Evolutionary conservation across 2,113 vertebrate genomes (phyloP).

Genomic region (Aldabrachelys gigantea): DNA sequence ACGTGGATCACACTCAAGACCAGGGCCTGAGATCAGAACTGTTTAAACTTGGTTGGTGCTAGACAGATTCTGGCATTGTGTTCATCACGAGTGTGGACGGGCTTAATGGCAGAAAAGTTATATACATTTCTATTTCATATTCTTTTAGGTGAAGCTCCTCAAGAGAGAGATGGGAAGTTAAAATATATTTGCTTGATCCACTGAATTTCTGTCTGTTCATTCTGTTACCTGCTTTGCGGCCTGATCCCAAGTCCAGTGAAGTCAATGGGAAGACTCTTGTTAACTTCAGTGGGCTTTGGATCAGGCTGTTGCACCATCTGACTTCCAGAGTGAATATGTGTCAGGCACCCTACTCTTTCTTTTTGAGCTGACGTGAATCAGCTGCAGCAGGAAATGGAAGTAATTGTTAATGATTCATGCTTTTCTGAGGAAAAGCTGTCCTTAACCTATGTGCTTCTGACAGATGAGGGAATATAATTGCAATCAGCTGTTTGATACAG

Average conservation of each 20-base stretch:
- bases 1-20: background rate
- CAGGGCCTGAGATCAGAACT: background rate
- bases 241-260: background rate
- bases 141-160: background rate
- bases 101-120: background rate
- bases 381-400: slow-evolving; percentile 24
- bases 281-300: background rate
- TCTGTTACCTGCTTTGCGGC: background rate
- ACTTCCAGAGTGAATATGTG: slow-evolving; percentile 16
- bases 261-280: background rate
- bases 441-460: background rate
- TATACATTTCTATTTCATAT: background rate
- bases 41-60: background rate
- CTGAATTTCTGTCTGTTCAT: background rate
- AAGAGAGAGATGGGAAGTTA: background rate
- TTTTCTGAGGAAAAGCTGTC: slow-evolving; percentile 24
- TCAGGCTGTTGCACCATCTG: background rate
- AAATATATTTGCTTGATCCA: background rate
- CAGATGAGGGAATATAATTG: background rate
- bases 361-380: slow-evolving; percentile 26
- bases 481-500: background rate
- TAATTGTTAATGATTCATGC: slow-evolving; percentile 28
- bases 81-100: background rate
- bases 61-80: background rate
- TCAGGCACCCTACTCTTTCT: background rate